These are phyloP conservation scores for Epinephelus awoara DNA, from an alignment of 2,797 vertebrate genomes.

Conservation along the genomic window DNA sequence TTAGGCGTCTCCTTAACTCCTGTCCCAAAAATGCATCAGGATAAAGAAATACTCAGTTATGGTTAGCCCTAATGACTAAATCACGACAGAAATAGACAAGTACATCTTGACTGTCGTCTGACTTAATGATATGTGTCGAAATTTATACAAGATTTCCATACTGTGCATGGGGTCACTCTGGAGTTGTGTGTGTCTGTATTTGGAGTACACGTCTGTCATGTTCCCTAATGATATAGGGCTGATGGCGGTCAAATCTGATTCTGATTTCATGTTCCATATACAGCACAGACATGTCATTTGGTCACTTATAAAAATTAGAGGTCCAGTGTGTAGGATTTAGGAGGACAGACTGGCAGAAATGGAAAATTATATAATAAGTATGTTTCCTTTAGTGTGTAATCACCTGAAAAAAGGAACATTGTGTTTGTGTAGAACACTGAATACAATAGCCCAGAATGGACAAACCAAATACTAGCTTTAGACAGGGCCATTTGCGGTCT, in stretches of 20 bases:
- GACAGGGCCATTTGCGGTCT: too few relatives aligned
- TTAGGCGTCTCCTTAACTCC: conserved; percentile 47
- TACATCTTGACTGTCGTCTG: conserved; percentile 44
- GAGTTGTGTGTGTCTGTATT: conserved; percentile 61
- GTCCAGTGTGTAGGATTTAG: too few relatives aligned
- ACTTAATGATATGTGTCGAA: conserved; percentile 74
- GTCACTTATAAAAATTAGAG: conserved; percentile 39
- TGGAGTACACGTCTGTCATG: conserved; percentile 29
- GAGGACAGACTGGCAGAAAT: too few relatives aligned
- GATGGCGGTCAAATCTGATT: conserved; percentile 20
- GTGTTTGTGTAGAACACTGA: too few relatives aligned
- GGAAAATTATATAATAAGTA: too few relatives aligned
- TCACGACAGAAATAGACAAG: conserved; percentile 65
- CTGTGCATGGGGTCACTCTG: conserved; percentile 33
- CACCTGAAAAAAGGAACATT: too few relatives aligned
- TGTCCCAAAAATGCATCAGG: conserved; percentile 55
- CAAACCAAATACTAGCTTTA: too few relatives aligned
- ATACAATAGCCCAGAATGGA: too few relatives aligned
- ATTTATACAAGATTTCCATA: conserved; percentile 61
- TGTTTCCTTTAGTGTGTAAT: too few relatives aligned
- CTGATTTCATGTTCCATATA: conserved; percentile 47
- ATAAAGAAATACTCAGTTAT: conserved; percentile 49
- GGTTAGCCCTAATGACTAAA: conserved; percentile 62
- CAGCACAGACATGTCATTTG: conserved; percentile 48
- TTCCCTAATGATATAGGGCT: conserved; percentile 48